Evolutionary conservation across 64 coral and sea anemone genomes (phyloP).

Genomic region (Astreopora myriophthalma): DNA sequence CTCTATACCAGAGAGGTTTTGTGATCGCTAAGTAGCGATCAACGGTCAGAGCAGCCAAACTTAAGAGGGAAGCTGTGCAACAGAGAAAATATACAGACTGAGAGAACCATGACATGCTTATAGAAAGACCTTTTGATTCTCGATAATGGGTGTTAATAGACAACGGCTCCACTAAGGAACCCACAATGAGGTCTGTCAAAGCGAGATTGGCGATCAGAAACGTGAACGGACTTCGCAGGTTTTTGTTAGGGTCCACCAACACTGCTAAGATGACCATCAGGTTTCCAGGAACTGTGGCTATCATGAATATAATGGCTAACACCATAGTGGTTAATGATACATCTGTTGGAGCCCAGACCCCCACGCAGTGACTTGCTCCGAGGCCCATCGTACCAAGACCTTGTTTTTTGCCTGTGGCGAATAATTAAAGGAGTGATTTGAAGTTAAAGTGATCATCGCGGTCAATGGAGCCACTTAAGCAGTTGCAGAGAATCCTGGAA

Average conservation of each 20-base stretch:
- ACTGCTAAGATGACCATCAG: slow-evolving; percentile 70
- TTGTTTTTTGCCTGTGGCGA: background rate
- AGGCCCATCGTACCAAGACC: background rate
- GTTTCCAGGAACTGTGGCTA: slow-evolving; percentile 66
- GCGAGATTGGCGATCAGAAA: slow-evolving; percentile 65
- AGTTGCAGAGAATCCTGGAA: no score
- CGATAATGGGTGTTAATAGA: slow-evolving; percentile 59
- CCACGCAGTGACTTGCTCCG: slow-evolving; percentile 41
- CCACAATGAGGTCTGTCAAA: slow-evolving; percentile 66
- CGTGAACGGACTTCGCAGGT: slow-evolving; percentile 63
- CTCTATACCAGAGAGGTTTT: slow-evolving; percentile 60
- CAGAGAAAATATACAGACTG: slow-evolving; percentile 68
- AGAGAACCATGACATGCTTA: slow-evolving; percentile 51
- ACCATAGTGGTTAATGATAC: slow-evolving; percentile 35
- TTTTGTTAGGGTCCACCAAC: slow-evolving; percentile 56
- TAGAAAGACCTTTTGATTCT: slow-evolving; percentile 9
- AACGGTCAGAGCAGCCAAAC: slow-evolving; percentile 56
- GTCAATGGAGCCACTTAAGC: no score
- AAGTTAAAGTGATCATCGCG: no score
- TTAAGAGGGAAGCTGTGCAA: slow-evolving; percentile 67
- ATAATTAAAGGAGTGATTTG: background rate
- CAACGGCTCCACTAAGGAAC: slow-evolving; percentile 25
- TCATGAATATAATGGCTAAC: slow-evolving; percentile 44
- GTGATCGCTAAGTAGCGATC: slow-evolving; percentile 73
- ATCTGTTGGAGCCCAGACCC: slow-evolving; percentile 37